phyloP scores from a whole-genome alignment of 2,113 vertebrate genomes.

The Dicaeum eximium region DNA sequence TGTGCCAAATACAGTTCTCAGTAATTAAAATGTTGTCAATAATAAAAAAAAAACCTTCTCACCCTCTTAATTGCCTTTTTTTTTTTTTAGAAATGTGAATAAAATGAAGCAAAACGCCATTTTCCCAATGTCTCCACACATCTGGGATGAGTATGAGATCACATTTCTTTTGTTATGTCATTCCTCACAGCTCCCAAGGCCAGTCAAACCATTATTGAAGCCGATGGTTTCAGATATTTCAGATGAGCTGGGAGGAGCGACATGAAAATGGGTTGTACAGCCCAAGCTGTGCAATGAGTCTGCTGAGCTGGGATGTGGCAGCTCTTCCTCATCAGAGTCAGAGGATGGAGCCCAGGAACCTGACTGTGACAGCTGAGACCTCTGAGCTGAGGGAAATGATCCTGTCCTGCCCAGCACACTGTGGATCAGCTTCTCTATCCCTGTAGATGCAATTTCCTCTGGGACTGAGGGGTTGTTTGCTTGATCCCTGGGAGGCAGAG shows the following conservation, averaged over 20 bases:
- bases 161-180: rapidly evolving
- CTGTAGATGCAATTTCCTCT: rapidly evolving
- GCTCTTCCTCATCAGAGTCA: background rate
- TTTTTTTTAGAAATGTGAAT: background rate
- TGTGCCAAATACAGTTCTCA: background rate
- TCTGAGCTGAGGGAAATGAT: rapidly evolving
- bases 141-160: background rate
- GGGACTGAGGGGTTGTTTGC: rapidly evolving
- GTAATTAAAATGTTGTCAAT: background rate
- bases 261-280: rapidly evolving
- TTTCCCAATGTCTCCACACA: background rate
- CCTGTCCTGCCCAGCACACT: rapidly evolving
- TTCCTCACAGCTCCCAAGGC: background rate
- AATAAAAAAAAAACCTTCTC: background rate
- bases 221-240: background rate
- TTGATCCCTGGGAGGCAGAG: background rate
- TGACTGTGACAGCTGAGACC: background rate
- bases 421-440: background rate
- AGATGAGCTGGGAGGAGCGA: rapidly evolving
- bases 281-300: background rate
- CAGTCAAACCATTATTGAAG: background rate
- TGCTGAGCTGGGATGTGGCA: background rate
- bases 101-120: background rate
- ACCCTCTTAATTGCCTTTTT: background rate
- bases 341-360: background rate